phyloP scores from a whole-genome alignment of 1,140 invertebrate genomes.

The Magallana gigas region DNA sequence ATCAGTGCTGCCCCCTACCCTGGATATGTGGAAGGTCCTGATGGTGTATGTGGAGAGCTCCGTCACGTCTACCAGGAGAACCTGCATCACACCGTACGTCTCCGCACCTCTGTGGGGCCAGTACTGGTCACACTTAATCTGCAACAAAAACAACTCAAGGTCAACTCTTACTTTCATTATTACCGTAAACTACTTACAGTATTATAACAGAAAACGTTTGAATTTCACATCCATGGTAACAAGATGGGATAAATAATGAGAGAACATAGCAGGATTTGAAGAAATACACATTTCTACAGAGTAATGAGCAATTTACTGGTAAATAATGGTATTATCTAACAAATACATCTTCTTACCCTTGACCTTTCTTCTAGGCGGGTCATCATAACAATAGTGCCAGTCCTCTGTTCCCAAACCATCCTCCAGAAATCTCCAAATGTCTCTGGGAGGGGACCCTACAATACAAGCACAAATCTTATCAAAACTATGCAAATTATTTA shows the following conservation, averaged over 20 bases:
- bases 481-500: background rate
- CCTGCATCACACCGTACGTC: constrained; percentile 95
- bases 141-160: constrained; percentile 46
- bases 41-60: constrained; percentile 99
- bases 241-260: too few relatives aligned
- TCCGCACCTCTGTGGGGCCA: constrained; percentile 96
- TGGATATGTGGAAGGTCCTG: constrained; percentile 94
- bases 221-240: too few relatives aligned
- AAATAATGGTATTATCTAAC: background rate
- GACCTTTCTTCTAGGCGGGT: constrained; percentile 80
- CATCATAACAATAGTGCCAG: constrained; percentile 79
- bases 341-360: constrained; percentile 65
- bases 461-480: constrained; percentile 18
- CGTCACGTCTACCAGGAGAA: constrained; percentile 91
- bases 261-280: too few relatives aligned
- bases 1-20: constrained; percentile 73
- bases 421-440: constrained; percentile 80
- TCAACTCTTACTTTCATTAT: background rate
- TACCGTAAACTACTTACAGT: too few relatives aligned
- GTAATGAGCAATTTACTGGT: too few relatives aligned
- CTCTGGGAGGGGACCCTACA: constrained; percentile 86
- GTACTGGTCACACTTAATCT: constrained; percentile 93
- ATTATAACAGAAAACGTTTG: background rate
- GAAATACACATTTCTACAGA: too few relatives aligned
- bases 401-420: constrained; percentile 79